Base-by-base conservation (phyloP, 2,888 invertebrate species). In the Gastrophysa polygoni region DNA sequence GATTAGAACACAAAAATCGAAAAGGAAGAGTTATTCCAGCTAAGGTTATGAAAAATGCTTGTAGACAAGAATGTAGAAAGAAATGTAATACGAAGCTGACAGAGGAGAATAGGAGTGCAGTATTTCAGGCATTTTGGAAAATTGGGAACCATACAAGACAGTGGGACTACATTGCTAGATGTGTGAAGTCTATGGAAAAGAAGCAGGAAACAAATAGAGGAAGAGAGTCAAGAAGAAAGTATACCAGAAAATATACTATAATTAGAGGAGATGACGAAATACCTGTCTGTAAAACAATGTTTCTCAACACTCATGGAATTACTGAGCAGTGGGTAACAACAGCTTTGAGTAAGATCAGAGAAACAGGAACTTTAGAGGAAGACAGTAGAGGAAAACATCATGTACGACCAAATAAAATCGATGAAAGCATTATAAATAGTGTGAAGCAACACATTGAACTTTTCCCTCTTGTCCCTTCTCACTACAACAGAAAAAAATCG, bases 81-180 rank as follows among this genome's bases (percentile, higher is more conserved):
- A 52, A 52, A 52, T 52, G 52, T 52, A 28, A 32, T 52, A 16
- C 28, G 14, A 52, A 52, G 29, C 28, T 52, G 32, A 52, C 17
- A 32, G 52, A 16, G 16, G 52, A 52, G 20, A 32, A 52, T 52
- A 52, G 52, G 32, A 52, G 32, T 28, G 16, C 14, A 52, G 7
- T 52, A 32, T 52, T 52, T 52, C 32, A 52, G 32, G 52, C 8
- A 29, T 52, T 52, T 32, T 52, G 52, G 29, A 52, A 32, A 52
- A 49, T 49, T 21, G 49, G 49, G 11, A 24, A 49, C 49, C 49
- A 49, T 21, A 49, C 49, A 21, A 49, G 17, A 49, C 49, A 49
- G 14, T 49, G 20, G 49, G 20, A 49, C 24, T 3, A 49, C 21
- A 21, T 21, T 14, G 24, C 10, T 24, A 24, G 24, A 24, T 24